Evolutionary conservation across 2,888 invertebrate genomes (phyloP), one percentile per base, ranked within the genome.

Genomic region (Syritta pipiens): DNA sequence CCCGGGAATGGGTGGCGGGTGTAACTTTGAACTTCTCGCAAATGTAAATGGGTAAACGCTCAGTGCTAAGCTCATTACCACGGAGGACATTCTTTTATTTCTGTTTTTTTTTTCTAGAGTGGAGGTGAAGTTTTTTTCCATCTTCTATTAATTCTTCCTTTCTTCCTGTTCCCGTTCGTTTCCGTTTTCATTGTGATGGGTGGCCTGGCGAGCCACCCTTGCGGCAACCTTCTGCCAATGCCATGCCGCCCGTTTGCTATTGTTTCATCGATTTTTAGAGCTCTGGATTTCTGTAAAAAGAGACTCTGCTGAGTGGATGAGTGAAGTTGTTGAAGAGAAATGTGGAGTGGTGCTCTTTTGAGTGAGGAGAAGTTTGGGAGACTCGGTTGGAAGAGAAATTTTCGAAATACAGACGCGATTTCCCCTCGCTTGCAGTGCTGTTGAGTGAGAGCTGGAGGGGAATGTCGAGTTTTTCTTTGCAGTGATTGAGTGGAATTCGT

Each of bases 211-310:
- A 17, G 30, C 30, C 57, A 20, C 48, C 14, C 37, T 17, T 1
- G 12, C 63, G 10, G 19, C 44, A 57, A 59, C 76, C 76, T 77
- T 77, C 46, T 30, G 10, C 20, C 71, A 77, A 63, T 71, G 77
- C 77, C 71, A 71, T 42, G 37, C 22, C 20, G 55, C 65, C 65
- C 72, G 53, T 51, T 72, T 49, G 55, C 72, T 49, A 65, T 77
- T 77, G 65, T 67, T 67, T 77, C 72, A 77, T 77, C 77, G 77
- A 77, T 77, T 77, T 77, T 77, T 77, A 53, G 59, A 67, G 53
- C 59, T 55, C 53, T 68, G 62, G 59, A 57, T 10, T 28, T 42
- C 12, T 51, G 35, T 4, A 22, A 3, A 24, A 9, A 14, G 12
- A 9, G 30, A 48, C 37, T 14, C 37, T 17, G 37, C 35, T 14